Percentiles rank a stretch among this genome's conserved stretches.
Evolutionary conservation across 2,113 vertebrate species (phyloP).

Genomic region (Dipodomys spectabilis): DNA sequence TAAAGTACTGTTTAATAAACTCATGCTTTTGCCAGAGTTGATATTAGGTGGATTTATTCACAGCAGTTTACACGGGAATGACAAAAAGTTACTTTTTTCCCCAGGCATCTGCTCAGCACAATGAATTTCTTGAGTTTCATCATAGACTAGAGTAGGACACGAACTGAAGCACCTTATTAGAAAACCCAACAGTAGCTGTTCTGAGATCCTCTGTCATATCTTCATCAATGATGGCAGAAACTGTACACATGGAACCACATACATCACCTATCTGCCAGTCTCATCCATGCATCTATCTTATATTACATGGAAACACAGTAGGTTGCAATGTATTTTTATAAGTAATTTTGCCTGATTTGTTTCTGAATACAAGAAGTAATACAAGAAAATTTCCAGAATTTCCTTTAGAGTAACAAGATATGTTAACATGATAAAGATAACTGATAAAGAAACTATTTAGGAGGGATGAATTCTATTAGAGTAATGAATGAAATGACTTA

Average conservation of each 20-base stretch:
- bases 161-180: not conserved
- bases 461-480: conserved; percentile 35
- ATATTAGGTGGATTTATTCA: not conserved
- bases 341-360: conserved; percentile 28
- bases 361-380: not conserved
- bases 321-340: not conserved
- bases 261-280: not conserved
- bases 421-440: conserved; percentile 52
- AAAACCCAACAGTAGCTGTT: not conserved
- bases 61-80: not conserved
- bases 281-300: not conserved
- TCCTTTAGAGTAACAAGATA: conserved; percentile 53
- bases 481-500: conserved; percentile 57
- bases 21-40: not conserved
- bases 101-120: not conserved
- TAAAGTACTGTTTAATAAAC: conserved; percentile 21
- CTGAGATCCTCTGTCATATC: not conserved
- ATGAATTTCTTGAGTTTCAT: not conserved
- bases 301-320: not conserved
- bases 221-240: not conserved
- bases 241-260: not conserved
- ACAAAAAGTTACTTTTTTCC: not conserved
- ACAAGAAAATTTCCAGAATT: conserved; percentile 29
- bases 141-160: not conserved
- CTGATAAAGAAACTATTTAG: conserved; percentile 52